These are phyloP conservation scores for Procavia capensis DNA, from an alignment of 2,113 vertebrate genomes.

Conservation along the genomic window DNA sequence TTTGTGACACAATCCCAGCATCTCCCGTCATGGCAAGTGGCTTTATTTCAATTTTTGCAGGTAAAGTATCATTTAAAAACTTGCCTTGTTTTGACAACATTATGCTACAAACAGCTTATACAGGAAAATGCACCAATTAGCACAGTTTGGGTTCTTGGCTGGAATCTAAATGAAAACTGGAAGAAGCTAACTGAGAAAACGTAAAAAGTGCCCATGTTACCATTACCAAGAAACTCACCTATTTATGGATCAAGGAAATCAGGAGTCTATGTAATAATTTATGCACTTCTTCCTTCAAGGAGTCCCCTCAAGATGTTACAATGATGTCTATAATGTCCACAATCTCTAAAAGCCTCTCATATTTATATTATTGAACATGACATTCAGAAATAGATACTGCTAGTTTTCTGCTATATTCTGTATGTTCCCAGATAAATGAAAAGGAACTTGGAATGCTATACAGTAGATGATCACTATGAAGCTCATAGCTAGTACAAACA, in stretches of 20 bases:
- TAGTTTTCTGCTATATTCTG: not conserved
- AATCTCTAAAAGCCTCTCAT: slow-evolving; percentile 1
- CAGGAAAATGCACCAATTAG: slow-evolving; percentile 79
- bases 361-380: not conserved
- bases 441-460: not conserved
- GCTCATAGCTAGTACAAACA: not conserved
- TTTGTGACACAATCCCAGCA: slow-evolving; percentile 50
- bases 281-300: not conserved
- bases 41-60: slow-evolving; percentile 71
- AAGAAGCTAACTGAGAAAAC: slow-evolving; percentile 61
- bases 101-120: slow-evolving; percentile 72
- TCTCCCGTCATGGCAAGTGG: slow-evolving; percentile 4
- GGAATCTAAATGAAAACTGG: slow-evolving; percentile 51
- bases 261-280: not conserved
- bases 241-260: not conserved
- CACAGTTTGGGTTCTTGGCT: slow-evolving; percentile 62
- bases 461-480: not conserved
- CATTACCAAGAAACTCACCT: not conserved
- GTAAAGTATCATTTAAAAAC: slow-evolving; percentile 75
- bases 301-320: not conserved
- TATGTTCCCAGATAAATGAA: not conserved
- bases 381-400: not conserved
- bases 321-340: not conserved
- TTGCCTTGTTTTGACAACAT: slow-evolving; percentile 76
- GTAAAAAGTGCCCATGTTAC: not conserved